A percentile compares a stretch with the other conserved stretches of the same genome.
Evolutionary conservation across 1,140 invertebrate species (phyloP).

Genomic region (Hesperophylax magnus): DNA sequence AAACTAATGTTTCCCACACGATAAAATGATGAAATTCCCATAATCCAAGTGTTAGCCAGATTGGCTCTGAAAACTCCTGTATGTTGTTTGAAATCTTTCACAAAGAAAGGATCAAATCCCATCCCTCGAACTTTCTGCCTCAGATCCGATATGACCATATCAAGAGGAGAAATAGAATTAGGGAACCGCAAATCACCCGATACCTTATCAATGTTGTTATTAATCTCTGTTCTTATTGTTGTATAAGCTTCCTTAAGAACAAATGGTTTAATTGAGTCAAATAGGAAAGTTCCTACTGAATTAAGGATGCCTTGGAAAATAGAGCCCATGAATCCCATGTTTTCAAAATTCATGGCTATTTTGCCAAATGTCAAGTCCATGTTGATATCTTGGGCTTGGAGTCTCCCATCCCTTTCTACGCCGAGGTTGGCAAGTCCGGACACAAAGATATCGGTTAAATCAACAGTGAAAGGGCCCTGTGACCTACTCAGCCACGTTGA

Average conservation of each 20-base stretch:
- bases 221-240: constrained; percentile 76
- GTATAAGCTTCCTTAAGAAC: constrained; percentile 83
- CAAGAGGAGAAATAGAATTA: constrained; percentile 88
- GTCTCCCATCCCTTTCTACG: constrained; percentile 79
- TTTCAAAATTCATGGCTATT: constrained; percentile 86
- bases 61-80: constrained; percentile 78
- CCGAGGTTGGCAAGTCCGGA: constrained; percentile 77
- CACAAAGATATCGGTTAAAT: constrained; percentile 78
- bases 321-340: constrained; percentile 81
- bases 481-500: constrained; percentile 79
- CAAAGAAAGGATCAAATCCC: constrained; percentile 81
- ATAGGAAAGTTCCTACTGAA: constrained; percentile 84
- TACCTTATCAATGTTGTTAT: constrained; percentile 76
- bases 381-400: constrained; percentile 82
- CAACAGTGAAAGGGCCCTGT: constrained; percentile 82
- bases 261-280: constrained; percentile 88
- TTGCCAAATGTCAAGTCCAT: constrained; percentile 85
- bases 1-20: constrained; percentile 84
- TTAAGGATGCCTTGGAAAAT: constrained; percentile 86
- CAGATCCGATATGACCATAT: constrained; percentile 82
- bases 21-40: constrained; percentile 84
- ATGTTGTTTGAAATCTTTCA: constrained; percentile 79
- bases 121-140: constrained; percentile 79
- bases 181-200: constrained; percentile 81
- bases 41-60: constrained; percentile 82